Base-by-base conservation (phyloP, 2,888 invertebrate species). In the Stenolophus ochropezus region DNA sequence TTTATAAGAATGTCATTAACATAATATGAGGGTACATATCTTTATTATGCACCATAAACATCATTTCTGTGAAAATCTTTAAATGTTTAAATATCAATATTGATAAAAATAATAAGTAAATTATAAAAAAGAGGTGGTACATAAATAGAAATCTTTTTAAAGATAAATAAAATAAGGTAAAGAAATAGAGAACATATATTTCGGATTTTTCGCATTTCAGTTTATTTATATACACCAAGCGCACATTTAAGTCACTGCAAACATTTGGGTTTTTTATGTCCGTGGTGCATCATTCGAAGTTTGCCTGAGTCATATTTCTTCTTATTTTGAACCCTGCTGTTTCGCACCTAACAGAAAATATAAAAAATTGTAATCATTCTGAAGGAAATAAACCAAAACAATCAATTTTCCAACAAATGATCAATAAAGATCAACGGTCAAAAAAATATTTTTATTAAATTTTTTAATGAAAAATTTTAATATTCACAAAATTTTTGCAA, bases 11-110 rank as follows among this genome's bases (percentile, higher is more conserved):
- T 76, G 8, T 8, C 8, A 56, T 76, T 58, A 33, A 53, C 58
- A 20, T 58, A 76, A 76, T 56, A 76, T 76, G 76, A 53, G 76
- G 76, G 76, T 76, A 4, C 18, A 21, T 51, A 49, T 53, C 51
- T 33, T 25, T 58, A 56, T 56, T 16, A 76, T 33, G 33, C 5
- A 27, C 21, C 27, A 56, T 76, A 33, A 76, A 56, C 53, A 27
- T 56, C n/a, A 18, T 76, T 76, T 42, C 18, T n/a, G 23, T 16
- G 11, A 42, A 71, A 71, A 33, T 42, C 16, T 47, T 25, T 61
- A 2, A 61, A 61, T 6, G 14, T 25, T 20, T 23, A 6, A 61
- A 21, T 20, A 6, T n/a, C 2, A 5, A 2, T 51, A 51, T 4
- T 16, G 51, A 51, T 51, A 51, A 51, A 14, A 51, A 16, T 51